Conservation (phyloP, 2,797 vertebrate genomes). For the Calcarius lapponicus region DNA sequence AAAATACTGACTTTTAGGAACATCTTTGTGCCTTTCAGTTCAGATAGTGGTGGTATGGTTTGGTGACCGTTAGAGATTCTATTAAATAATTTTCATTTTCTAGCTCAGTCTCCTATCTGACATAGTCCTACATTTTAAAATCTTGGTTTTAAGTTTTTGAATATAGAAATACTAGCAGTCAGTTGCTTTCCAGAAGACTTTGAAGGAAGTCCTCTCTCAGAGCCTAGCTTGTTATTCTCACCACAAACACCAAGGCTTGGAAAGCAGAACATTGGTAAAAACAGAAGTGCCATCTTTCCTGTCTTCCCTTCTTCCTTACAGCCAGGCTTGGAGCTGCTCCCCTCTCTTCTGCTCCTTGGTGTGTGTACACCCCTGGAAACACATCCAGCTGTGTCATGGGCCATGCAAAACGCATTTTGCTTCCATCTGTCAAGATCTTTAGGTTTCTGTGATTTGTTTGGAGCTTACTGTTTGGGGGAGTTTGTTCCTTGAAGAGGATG, state of each 20-base stretch:
- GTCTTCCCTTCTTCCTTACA: neutral
- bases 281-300: neutral
- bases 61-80: neutral
- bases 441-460: neutral
- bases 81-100: neutral
- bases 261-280: neutral
- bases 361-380: neutral
- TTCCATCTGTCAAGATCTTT: neutral
- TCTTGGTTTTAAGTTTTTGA: neutral
- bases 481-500: neutral
- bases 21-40: neutral
- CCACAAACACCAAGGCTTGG: neutral
- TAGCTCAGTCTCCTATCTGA: neutral
- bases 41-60: neutral
- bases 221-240: neutral
- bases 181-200: neutral
- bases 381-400: neutral
- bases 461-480: neutral
- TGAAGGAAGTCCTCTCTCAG: neutral
- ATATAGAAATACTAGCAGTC: neutral
- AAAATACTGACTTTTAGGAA: neutral
- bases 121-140: neutral
- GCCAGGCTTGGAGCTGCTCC: neutral
- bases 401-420: neutral
- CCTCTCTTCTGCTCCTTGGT: neutral